Evolutionary conservation across 2,113 vertebrate genomes (phyloP).

Genomic region (Sceloporus undulatus): DNA sequence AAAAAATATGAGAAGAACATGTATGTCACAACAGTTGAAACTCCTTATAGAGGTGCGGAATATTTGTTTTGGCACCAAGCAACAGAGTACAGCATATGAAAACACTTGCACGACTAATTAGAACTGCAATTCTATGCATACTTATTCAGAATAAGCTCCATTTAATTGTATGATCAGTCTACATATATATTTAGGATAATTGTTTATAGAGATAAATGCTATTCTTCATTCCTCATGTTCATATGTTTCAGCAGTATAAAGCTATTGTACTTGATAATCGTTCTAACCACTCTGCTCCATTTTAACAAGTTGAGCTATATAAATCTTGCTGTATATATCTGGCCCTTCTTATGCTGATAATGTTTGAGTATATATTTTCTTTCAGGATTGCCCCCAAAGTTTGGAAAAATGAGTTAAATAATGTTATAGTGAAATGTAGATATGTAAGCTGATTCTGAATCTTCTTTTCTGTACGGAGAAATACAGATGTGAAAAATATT

Average conservation of each 20-base stretch:
- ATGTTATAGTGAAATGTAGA: not conserved
- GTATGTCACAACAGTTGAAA: conserved; percentile 83
- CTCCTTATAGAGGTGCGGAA: conserved; percentile 84
- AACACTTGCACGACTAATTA: not conserved
- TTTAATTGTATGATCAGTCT: not conserved
- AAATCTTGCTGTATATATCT: not conserved
- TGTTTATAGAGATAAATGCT: not conserved
- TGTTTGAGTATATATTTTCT: not conserved
- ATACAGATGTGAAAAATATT: not conserved
- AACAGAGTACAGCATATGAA: not conserved
- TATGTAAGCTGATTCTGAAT: not conserved
- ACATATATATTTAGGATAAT: not conserved
- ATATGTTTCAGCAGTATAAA: not conserved
- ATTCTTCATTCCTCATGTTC: not conserved
- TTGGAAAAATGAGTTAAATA: not conserved
- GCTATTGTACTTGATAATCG: not conserved
- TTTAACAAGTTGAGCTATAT: not conserved
- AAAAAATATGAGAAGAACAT: conserved; percentile 85
- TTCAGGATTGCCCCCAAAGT: not conserved
- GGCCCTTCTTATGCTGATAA: too few relatives aligned
- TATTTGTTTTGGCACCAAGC: not conserved
- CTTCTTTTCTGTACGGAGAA: not conserved
- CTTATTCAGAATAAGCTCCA: not conserved
- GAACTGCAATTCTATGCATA: not conserved
- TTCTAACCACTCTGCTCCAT: not conserved